Evolutionary conservation across 2,113 vertebrate genomes (phyloP).

Genomic region (Bostrychus sinensis): DNA sequence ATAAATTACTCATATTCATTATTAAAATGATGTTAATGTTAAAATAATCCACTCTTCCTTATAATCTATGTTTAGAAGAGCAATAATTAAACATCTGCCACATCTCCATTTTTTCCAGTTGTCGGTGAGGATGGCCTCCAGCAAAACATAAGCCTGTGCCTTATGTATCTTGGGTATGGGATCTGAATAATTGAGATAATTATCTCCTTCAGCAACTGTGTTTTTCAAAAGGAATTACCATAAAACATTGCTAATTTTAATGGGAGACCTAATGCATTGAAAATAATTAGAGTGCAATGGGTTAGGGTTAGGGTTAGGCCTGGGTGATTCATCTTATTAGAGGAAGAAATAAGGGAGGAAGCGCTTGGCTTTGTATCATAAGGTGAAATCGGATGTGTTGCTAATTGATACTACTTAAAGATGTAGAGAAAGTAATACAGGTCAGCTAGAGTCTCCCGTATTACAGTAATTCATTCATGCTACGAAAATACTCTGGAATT

Average conservation of each 20-base stretch:
- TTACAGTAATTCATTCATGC: neutral
- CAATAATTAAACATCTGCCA: slow-evolving; percentile 79
- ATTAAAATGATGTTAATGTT: slow-evolving; percentile 49
- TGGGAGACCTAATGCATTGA: slow-evolving; percentile 57
- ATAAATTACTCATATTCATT: slow-evolving; percentile 44
- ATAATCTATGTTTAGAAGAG: slow-evolving; percentile 69
- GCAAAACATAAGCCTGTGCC: slow-evolving; percentile 64
- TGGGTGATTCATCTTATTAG: slow-evolving; percentile 43
- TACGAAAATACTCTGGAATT: slow-evolving; percentile 5
- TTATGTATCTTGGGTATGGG: slow-evolving; percentile 64
- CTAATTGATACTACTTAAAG: slow-evolving; percentile 40
- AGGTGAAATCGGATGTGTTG: slow-evolving; percentile 24
- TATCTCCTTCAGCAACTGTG: slow-evolving; percentile 74
- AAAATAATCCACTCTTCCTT: slow-evolving; percentile 63
- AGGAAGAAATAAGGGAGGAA: slow-evolving; percentile 22
- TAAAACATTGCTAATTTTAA: slow-evolving; percentile 76
- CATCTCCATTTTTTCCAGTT: slow-evolving; percentile 78
- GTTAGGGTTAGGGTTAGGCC: too few species aligned
- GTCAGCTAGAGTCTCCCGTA: slow-evolving; percentile 1
- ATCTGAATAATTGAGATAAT: slow-evolving; percentile 81
- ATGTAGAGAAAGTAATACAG: slow-evolving; percentile 22
- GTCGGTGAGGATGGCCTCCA: slow-evolving; percentile 66
- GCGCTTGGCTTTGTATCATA: slow-evolving; percentile 33
- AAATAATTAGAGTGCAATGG: slow-evolving; percentile 56
- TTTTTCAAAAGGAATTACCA: slow-evolving; percentile 71